These are phyloP conservation scores for Papilio xuthus DNA, from an alignment of 1,140 invertebrate species.

Conservation along the genomic window DNA sequence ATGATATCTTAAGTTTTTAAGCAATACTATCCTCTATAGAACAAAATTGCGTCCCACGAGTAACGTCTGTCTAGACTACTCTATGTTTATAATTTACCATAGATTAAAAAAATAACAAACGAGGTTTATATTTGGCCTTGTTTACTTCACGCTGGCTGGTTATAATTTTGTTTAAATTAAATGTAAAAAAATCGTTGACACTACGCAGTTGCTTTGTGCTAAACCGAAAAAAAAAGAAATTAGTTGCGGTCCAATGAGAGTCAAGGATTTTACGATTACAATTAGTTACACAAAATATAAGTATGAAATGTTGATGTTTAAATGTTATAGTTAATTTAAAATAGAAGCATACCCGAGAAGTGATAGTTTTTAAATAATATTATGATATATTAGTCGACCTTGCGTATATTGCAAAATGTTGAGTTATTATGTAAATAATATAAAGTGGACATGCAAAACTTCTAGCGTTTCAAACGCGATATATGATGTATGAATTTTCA, in stretches of 20 bases:
- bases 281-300: background rate
- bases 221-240: background rate
- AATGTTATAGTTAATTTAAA: background rate
- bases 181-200: constrained; percentile 8
- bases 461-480: background rate
- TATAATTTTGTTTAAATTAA: constrained; percentile 27
- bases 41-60: background rate
- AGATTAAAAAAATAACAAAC: background rate
- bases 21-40: too few relatives aligned
- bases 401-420: background rate
- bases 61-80: background rate
- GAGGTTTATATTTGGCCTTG: background rate
- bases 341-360: background rate
- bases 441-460: constrained; percentile 1
- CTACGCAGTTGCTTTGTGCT: constrained; percentile 1
- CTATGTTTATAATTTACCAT: background rate
- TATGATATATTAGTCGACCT: background rate
- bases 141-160: constrained; percentile 21
- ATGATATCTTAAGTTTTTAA: too few relatives aligned
- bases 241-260: constrained; percentile 21
- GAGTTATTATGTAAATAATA: background rate
- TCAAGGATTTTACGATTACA: constrained; percentile 11
- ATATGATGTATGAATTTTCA: constrained; percentile 1
- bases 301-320: background rate
- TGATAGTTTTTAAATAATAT: background rate